phyloP scores from a whole-genome alignment of 2,797 vertebrate genomes.

The Ceryle rudis region DNA sequence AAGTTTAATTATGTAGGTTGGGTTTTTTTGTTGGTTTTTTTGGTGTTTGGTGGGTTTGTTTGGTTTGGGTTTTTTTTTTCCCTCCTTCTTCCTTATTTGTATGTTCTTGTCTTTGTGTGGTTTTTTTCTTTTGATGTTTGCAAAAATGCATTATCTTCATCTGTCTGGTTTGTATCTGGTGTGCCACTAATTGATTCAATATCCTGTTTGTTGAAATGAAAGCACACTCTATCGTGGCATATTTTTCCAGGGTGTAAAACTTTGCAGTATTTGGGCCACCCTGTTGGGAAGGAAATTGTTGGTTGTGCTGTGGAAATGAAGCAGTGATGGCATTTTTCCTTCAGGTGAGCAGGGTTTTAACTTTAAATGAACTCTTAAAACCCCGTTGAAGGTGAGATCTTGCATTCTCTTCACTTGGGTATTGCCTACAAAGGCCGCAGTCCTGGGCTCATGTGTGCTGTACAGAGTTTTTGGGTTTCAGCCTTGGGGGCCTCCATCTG shows the following conservation, averaged over 20 bases:
- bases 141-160: constrained; percentile 72
- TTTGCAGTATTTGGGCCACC: not conserved
- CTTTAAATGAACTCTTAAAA: not conserved
- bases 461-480: not conserved
- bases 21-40: not conserved
- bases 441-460: not conserved
- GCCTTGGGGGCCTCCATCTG: not conserved
- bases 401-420: not conserved
- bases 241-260: constrained; percentile 53
- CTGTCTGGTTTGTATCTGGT: constrained; percentile 70
- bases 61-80: not conserved
- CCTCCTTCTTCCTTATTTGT: not conserved
- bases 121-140: constrained; percentile 74
- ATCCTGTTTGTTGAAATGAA: constrained; percentile 65
- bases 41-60: too few species aligned
- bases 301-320: not conserved
- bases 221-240: not conserved
- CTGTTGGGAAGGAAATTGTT: not conserved
- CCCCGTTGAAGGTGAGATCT: not conserved
- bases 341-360: not conserved
- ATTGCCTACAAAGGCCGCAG: not conserved
- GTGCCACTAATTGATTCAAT: constrained; percentile 71
- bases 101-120: constrained; percentile 55
- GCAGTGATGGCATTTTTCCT: not conserved
- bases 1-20: constrained; percentile 22